Base-by-base conservation (phyloP, 2,888 invertebrate species). In the Zonitis immaculata region DNA sequence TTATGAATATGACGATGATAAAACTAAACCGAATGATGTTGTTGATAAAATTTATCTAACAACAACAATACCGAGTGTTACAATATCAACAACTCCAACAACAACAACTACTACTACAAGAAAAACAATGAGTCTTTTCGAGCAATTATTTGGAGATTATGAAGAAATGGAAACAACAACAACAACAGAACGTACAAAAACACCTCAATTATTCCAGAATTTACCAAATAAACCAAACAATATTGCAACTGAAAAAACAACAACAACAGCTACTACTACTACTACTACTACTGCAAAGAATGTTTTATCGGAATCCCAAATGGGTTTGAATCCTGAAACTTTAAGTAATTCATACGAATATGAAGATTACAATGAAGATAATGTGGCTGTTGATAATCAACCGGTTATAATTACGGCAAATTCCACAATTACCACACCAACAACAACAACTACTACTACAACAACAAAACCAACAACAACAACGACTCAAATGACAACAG, bases 121-220 rank as follows among this genome's bases (percentile, higher is more conserved):
- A 60, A 66, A 61, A 65, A 64, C 60, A 55, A 74, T 67, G 72
- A 78, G 73, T 57, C 57, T 76, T 18, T 75, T 77, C 49, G 76
- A 76, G 52, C 75, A 77, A 57, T 57, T 76, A 9, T 76, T 76
- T 58, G 76, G 75, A 4, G 73, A 73, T 12, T 75, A 75, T 44
- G 78, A 78, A 58, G 52, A 68, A 42, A 62, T 8, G 60, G 52
- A 68, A 42, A 61, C 16, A 16, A 18, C 50, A 65, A 72, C 57
- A 64, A 72, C 35, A 22, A 64, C 61, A 26, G 61, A 64, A 49
- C 46, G 48, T 35, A 52, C 59, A 1, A 65, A 57, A 48, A 57
- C 63, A 12, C 62, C 66, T 16, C 58, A 63, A 42, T 49, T 66
- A 16, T 66, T 66, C 48, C 28, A 50, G 18, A 70, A 70, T 44